Evolutionary conservation across 2,888 invertebrate genomes (phyloP), one percentile per base, ranked within the genome.

Genomic region (Drosophila mimica): DNA sequence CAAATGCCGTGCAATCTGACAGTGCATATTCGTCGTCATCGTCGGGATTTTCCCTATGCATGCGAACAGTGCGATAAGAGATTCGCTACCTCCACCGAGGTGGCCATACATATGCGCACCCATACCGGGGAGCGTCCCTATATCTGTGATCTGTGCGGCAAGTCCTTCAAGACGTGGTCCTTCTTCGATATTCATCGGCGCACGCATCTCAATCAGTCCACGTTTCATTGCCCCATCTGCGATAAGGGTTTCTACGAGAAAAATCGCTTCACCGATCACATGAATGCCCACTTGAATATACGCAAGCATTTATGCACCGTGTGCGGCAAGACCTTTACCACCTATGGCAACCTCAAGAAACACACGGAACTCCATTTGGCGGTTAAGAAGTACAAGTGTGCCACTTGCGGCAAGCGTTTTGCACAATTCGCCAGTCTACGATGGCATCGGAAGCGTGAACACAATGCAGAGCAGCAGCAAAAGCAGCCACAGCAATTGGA

Each of bases 91-190:
- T 91, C 92, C 46, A 91, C 92, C 5, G 91, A 91, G 79, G 88
- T 91, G 58, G 88, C 82, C 34, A 91, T 92, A n/a, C 91, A 91
- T 25, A 83, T 88, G 85, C 90, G 91, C 25, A 83, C 79, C 0
- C 91, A 91, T 57, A 91, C 91, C 1, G 92, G 92, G 5, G 92
- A 92, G 46, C 82, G 91, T 0, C 91, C 91, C 5, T 91, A 91
- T 40, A 80, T 88, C 3, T 91, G 91, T 56, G 89, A 91, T 60
- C 65, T 88, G n/a, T 91, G 91, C 31, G 88, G 88, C 43, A 92
- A 91, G 66, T 83, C 90, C 11, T 91, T 91, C 46, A 92, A 91
- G 67, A 92, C 91, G 0, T 92, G 91, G 91, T 92, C 91, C 1
- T 91, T 92, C 77, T 91, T 90, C 48, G 86, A 91, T 25, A 90